Conservation (phyloP, 1,140 invertebrate genomes). For the Dufourea novaeangliae region DNA sequence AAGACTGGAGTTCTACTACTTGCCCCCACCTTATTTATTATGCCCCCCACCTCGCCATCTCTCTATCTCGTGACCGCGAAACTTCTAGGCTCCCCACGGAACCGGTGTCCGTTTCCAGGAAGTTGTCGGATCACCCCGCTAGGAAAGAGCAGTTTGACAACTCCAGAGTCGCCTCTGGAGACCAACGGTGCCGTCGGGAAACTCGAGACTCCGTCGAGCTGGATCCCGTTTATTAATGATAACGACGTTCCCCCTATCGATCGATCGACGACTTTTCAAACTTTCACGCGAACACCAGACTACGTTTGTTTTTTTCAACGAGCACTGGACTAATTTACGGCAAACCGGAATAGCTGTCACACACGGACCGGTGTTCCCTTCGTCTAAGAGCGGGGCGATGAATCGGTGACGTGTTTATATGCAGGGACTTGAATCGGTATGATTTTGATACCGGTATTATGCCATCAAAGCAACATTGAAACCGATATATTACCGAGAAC, state of each 20-base stretch:
- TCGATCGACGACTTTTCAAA: background rate
- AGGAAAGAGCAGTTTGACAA: conserved; percentile 52
- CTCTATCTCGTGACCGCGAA: conserved; percentile 1
- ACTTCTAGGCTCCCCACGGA: conserved; percentile 49
- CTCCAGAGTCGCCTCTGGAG: conserved; percentile 14
- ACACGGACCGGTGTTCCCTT: background rate
- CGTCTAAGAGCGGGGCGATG: background rate
- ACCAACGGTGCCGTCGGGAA: conserved; percentile 31
- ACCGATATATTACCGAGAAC: no score
- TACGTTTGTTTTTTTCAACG: no score
- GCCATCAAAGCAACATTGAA: no score
- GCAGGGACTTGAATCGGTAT: no score
- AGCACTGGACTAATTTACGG: background rate
- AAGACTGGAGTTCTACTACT: conserved; percentile 6
- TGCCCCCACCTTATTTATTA: conserved; percentile 53
- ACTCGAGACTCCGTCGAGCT: conserved; percentile 1
- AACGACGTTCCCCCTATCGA: conserved; percentile 13
- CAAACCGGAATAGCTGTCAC: background rate
- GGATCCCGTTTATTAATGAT: conserved; percentile 47
- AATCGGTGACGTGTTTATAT: no score
- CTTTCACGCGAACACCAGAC: background rate
- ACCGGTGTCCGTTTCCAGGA: conserved; percentile 62
- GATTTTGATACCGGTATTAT: no score
- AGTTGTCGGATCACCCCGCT: conserved; percentile 47
- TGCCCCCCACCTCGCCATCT: conserved; percentile 13